phyloP scores from a whole-genome alignment of 2,113 vertebrate species.

The Zosterops pallidus region DNA sequence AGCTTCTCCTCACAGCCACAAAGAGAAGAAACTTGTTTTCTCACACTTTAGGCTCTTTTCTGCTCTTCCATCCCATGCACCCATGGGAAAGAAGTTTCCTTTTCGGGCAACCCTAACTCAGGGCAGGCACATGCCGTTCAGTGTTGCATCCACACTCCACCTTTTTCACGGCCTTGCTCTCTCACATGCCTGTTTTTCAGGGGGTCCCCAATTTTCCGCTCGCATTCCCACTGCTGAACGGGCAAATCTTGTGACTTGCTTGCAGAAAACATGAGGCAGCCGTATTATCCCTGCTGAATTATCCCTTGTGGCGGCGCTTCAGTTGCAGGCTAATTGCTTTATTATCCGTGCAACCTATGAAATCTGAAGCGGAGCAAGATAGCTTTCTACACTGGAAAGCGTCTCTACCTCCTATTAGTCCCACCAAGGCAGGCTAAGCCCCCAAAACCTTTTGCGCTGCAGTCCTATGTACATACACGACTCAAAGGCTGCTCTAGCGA shows the following conservation, averaged over 20 bases:
- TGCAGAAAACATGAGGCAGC: not conserved
- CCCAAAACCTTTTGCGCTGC: accelerated
- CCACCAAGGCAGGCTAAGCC: not conserved
- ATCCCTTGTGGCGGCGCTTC: accelerated
- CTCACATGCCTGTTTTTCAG: not conserved
- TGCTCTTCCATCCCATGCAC: not conserved
- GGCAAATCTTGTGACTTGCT: not conserved
- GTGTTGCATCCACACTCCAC: not conserved
- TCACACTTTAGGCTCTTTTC: not conserved
- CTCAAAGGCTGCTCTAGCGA: not conserved
- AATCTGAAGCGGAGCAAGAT: not conserved
- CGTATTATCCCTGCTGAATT: not conserved
- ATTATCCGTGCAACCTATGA: not conserved
- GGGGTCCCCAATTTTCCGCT: not conserved
- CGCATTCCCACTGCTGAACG: accelerated
- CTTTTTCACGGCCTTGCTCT: not conserved
- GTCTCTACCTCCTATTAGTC: accelerated
- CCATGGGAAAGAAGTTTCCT: not conserved
- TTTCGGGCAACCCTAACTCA: not conserved
- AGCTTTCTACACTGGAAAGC: not conserved
- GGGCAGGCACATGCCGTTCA: not conserved
- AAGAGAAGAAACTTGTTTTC: not conserved
- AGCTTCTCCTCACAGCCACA: not conserved
- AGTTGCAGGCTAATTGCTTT: not conserved
- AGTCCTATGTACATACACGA: not conserved